phyloP scores from a whole-genome alignment of 2,888 invertebrate species.

The Trichogramma dendrolimi region DNA sequence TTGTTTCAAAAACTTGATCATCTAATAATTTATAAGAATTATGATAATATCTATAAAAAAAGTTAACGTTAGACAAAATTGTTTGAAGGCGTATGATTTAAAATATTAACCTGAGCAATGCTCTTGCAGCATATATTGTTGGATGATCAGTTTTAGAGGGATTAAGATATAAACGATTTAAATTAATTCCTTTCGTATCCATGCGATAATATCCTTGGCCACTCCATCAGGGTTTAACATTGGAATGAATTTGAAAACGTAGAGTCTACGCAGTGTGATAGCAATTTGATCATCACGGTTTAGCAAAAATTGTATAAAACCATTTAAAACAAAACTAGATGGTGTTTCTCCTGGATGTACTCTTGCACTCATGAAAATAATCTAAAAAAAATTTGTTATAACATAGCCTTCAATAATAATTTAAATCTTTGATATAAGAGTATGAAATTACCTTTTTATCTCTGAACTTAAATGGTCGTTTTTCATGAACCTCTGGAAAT shows the following conservation, averaged over 20 bases:
- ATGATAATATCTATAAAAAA: constrained; percentile 62
- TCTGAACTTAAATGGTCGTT: constrained; percentile 70
- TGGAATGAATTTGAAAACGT: constrained; percentile 86
- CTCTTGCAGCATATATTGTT: constrained; percentile 79
- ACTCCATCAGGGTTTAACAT: constrained; percentile 92
- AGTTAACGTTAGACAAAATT: not conserved
- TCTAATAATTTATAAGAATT: constrained; percentile 63
- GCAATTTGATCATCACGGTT: constrained; percentile 73
- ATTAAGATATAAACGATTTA: constrained; percentile 81
- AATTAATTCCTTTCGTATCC: constrained; percentile 80
- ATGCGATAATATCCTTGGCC: constrained; percentile 80
- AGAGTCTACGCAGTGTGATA: constrained; percentile 65
- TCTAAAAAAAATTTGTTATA: constrained; percentile 51
- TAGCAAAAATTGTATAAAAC: constrained; percentile 75
- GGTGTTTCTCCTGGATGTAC: constrained; percentile 93
- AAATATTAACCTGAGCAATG: constrained; percentile 60
- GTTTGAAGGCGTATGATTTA: not conserved
- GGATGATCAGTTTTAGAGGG: constrained; percentile 74
- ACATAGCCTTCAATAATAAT: not conserved
- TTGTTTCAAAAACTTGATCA: constrained; percentile 30
- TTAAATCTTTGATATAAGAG: not conserved
- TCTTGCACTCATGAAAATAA: constrained; percentile 80
- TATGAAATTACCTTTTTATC: constrained; percentile 66
- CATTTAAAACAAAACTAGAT: constrained; percentile 85
- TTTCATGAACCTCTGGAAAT: constrained; percentile 66